Evolutionary conservation across 37 sponge, comb jelly and placozoan species (phyloP).

Genomic region (Tethya wilhelma): DNA sequence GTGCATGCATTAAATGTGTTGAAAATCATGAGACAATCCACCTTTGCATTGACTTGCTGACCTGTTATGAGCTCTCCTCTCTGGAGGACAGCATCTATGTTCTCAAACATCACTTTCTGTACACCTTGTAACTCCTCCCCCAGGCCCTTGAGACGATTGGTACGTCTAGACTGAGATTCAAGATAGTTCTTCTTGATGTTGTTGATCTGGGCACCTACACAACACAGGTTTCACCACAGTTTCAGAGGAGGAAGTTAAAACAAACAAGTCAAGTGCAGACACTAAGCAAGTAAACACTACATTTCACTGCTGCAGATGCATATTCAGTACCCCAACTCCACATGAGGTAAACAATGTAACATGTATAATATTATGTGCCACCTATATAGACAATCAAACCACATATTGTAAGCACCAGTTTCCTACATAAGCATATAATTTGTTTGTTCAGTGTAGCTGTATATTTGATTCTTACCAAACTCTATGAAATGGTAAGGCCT

Average conservation of each 20-base stretch:
- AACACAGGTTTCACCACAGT: neutral
- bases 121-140: slow-evolving; percentile 95
- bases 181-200: slow-evolving; percentile 84
- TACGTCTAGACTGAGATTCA: slow-evolving; percentile 71
- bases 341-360: neutral
- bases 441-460: neutral
- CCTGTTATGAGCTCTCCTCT: slow-evolving; percentile 94
- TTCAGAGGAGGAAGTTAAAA: neutral
- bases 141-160: slow-evolving; percentile 68
- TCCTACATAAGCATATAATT: neutral
- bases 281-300: too few relatives aligned
- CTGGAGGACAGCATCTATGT: slow-evolving; percentile 95
- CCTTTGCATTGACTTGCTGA: neutral
- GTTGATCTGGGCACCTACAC: slow-evolving; percentile 80
- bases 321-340: neutral
- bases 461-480: slow-evolving; percentile 76
- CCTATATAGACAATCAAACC: neutral
- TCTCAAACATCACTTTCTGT: slow-evolving; percentile 98
- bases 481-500: slow-evolving; percentile 95
- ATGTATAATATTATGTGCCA: neutral
- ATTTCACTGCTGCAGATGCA: neutral
- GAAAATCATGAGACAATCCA: too few relatives aligned
- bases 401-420: neutral
- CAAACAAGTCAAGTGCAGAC: neutral
- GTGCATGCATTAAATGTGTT: too few relatives aligned